A percentile compares a stretch with the other conserved stretches of the same genome.
phyloP scores from a whole-genome alignment of 2,113 vertebrate genomes.

The Pseudorhombus dupliciocellatus region DNA sequence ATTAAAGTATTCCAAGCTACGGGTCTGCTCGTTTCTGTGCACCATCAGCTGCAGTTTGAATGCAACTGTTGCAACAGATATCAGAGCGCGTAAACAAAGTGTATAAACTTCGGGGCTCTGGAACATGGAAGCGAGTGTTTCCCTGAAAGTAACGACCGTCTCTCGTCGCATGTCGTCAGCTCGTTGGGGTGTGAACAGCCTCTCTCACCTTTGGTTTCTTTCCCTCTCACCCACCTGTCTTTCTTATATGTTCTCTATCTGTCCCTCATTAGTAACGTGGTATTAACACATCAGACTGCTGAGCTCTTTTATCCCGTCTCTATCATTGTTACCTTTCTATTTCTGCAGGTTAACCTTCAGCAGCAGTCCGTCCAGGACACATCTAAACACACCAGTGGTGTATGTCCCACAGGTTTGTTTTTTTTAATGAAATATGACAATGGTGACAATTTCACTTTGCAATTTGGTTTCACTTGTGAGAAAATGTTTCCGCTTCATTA shows the following conservation, averaged over 20 bases:
- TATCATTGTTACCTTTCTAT: neutral
- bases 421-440: neutral
- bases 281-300: constrained; percentile 43
- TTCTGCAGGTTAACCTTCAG: neutral
- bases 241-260: constrained; percentile 6
- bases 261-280: constrained; percentile 25
- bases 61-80: neutral
- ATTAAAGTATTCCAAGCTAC: neutral
- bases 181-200: constrained; percentile 20
- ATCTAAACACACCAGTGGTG: neutral
- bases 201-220: constrained; percentile 22
- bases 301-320: constrained; percentile 9
- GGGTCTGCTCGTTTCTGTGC: neutral
- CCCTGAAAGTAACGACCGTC: neutral
- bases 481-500: too few species aligned
- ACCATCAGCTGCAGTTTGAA: too few species aligned
- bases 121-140: neutral
- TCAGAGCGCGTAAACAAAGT: neutral
- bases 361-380: neutral
- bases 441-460: neutral
- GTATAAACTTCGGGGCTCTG: neutral
- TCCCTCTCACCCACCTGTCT: neutral
- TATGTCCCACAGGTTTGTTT: too few species aligned
- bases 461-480: too few species aligned
- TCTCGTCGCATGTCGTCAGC: neutral